These are phyloP conservation scores for Drosophila melanica DNA, from an alignment of 1,140 invertebrate species.

Conservation along the genomic window DNA sequence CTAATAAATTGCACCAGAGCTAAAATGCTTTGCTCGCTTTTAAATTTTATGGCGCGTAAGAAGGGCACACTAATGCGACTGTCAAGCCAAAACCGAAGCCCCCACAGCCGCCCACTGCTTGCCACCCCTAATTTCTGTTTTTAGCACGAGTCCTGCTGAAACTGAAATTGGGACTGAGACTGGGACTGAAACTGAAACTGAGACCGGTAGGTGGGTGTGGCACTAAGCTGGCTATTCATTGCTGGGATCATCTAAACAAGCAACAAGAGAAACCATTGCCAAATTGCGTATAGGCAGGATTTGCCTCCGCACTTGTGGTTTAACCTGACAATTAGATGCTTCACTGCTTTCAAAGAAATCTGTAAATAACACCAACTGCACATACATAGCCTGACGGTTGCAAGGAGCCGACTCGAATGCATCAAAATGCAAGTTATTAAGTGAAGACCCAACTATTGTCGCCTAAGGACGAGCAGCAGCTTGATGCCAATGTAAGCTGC, in stretches of 20 bases:
- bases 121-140: slow-evolving; percentile 55
- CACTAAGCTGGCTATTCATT: slow-evolving; percentile 79
- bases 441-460: neutral
- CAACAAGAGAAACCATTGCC: slow-evolving; percentile 64
- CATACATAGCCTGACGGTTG: neutral
- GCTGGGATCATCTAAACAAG: slow-evolving; percentile 75
- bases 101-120: slow-evolving; percentile 22
- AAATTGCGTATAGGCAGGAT: slow-evolving; percentile 47
- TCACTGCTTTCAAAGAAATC: slow-evolving; percentile 35
- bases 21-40: slow-evolving; percentile 82
- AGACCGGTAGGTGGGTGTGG: slow-evolving; percentile 1
- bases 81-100: slow-evolving; percentile 26
- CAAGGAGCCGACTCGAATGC: neutral
- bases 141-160: slow-evolving; percentile 47
- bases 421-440: slow-evolving; percentile 20
- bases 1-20: slow-evolving; percentile 82
- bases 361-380: slow-evolving; percentile 6
- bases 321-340: slow-evolving; percentile 71
- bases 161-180: slow-evolving; percentile 36
- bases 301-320: slow-evolving; percentile 53
- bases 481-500: neutral
- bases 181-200: slow-evolving; percentile 39
- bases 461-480: neutral
- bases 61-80: slow-evolving; percentile 63
- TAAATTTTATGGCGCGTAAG: slow-evolving; percentile 82